phyloP scores from a whole-genome alignment of 2,113 vertebrate species.

The Elephas maximus region DNA sequence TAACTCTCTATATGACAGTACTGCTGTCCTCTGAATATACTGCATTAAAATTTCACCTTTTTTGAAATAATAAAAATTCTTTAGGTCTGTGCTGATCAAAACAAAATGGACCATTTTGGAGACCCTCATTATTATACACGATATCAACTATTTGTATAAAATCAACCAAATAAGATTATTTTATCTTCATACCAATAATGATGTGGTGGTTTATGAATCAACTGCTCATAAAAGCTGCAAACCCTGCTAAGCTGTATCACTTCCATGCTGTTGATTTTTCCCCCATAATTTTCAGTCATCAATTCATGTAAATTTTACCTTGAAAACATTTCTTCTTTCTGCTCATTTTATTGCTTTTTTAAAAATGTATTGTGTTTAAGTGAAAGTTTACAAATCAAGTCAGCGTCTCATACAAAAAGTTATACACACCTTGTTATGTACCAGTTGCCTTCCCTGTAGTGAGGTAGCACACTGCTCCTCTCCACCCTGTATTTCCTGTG shows the following conservation, averaged over 20 bases:
- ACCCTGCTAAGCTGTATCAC: neutral
- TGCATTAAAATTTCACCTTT: neutral
- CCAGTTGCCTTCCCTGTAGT: no score
- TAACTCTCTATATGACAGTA: neutral
- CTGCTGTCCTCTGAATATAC: neutral
- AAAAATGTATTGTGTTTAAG: neutral
- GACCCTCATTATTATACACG: neutral
- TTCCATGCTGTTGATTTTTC: neutral
- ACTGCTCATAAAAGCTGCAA: neutral
- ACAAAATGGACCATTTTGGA: neutral
- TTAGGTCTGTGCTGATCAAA: neutral
- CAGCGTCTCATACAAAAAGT: no score
- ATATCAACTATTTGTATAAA: neutral
- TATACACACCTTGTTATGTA: no score
- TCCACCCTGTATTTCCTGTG: no score
- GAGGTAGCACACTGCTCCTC: no score
- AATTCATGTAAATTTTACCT: neutral
- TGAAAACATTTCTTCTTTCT: neutral
- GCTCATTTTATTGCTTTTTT: neutral
- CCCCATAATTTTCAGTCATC: neutral
- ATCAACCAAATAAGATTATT: neutral
- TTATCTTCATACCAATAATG: neutral
- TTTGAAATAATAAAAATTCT: neutral
- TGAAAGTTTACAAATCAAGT: no score
- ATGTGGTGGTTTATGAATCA: neutral